Evolutionary conservation across 2,797 vertebrate species (phyloP).

Genomic region (Acanthopagrus latus): DNA sequence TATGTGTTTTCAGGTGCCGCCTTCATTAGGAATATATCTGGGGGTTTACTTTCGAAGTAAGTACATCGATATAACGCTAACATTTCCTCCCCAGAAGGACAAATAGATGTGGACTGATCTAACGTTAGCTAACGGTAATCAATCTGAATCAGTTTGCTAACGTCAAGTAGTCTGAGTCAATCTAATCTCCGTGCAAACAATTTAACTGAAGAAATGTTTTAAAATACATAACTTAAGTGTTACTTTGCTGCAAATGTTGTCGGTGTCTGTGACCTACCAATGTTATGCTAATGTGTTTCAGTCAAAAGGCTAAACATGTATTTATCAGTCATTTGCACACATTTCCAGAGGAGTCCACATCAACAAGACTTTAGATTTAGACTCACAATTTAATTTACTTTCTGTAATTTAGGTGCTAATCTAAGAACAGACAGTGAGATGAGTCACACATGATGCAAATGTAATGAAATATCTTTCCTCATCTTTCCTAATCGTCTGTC

Average conservation of each 20-base stretch:
- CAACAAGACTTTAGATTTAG: background rate
- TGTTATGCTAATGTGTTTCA: background rate
- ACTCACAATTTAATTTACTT: background rate
- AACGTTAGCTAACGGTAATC: background rate
- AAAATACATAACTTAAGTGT: background rate
- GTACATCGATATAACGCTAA: background rate
- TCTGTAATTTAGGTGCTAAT: background rate
- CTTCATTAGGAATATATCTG: conserved; percentile 65
- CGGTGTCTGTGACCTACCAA: background rate
- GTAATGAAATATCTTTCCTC: accelerated
- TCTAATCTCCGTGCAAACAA: background rate
- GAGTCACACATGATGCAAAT: no score
- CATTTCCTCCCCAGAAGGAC: conserved; percentile 35
- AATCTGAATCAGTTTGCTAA: no score
- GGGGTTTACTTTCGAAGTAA: conserved; percentile 75
- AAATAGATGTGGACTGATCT: background rate
- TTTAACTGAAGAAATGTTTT: background rate
- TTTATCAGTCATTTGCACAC: background rate
- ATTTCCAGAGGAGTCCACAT: background rate
- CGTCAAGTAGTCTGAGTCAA: no score
- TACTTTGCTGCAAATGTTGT: no score
- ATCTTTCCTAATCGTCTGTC: background rate
- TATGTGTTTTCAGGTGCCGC: conserved; percentile 62
- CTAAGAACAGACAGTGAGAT: no score
- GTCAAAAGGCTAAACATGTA: background rate